These are phyloP conservation scores for Channa argus DNA, from an alignment of 2,113 vertebrate genomes.

Conservation along the genomic window DNA sequence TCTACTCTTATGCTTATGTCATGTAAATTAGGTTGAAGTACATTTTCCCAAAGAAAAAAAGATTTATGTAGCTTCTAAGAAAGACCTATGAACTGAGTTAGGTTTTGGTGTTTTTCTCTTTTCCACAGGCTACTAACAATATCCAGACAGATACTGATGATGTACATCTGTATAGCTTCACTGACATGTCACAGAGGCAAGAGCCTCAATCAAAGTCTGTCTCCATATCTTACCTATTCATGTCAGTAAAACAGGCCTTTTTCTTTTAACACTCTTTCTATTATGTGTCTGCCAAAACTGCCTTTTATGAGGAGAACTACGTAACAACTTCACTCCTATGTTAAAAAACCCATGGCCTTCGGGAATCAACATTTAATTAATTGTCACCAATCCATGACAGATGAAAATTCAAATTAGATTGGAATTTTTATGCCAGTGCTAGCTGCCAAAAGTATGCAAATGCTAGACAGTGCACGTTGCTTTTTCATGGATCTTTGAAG, in stretches of 20 bases:
- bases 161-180: slow-evolving; percentile 18
- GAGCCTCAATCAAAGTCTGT: slow-evolving; percentile 39
- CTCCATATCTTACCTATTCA: slow-evolving; percentile 20
- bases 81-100: slow-evolving; percentile 2
- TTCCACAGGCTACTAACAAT: slow-evolving; percentile 12
- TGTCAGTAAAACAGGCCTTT: slow-evolving; percentile 17
- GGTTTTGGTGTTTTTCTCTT: not conserved
- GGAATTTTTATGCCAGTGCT: slow-evolving; percentile 32
- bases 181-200: slow-evolving; percentile 24
- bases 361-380: slow-evolving; percentile 66
- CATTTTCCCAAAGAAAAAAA: not conserved
- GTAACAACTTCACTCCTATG: slow-evolving; percentile 22
- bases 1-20: not conserved
- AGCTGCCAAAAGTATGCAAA: slow-evolving; percentile 49
- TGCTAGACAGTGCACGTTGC: slow-evolving; percentile 36
- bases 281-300: slow-evolving; percentile 9
- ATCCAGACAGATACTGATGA: slow-evolving; percentile 8
- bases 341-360: slow-evolving; percentile 35
- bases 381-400: slow-evolving; percentile 61
- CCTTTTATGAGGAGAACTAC: slow-evolving; percentile 17
- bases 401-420: slow-evolving; percentile 63
- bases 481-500: slow-evolving; percentile 52
- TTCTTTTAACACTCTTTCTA: not conserved
- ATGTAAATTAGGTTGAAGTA: slow-evolving; percentile 2
- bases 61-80: not conserved